These are phyloP conservation scores for Ochropleura leucogaster DNA, from an alignment of 2,888 invertebrate species.

Conservation along the genomic window DNA sequence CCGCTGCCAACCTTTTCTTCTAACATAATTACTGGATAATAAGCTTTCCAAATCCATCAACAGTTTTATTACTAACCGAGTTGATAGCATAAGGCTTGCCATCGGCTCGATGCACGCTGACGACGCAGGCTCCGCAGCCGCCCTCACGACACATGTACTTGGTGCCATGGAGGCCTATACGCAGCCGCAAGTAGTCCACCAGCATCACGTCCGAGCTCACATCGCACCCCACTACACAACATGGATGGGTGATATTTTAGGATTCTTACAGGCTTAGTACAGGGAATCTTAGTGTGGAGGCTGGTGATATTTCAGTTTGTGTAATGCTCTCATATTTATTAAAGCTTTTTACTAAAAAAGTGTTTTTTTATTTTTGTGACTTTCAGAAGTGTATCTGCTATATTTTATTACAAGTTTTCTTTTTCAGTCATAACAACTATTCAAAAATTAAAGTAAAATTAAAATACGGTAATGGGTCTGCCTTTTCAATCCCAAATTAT, in stretches of 20 bases:
- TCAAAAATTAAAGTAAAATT: too few relatives aligned
- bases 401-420: neutral
- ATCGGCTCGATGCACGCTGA: conserved; percentile 77
- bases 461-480: neutral
- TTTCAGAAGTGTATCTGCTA: too few relatives aligned
- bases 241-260: neutral
- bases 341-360: too few relatives aligned
- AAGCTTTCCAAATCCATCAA: neutral
- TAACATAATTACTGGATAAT: too few relatives aligned
- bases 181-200: conserved; percentile 90
- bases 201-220: conserved; percentile 76
- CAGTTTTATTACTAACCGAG: conserved; percentile 84
- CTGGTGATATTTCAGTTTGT: too few relatives aligned
- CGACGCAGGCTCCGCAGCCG: conserved; percentile 92
- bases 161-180: conserved; percentile 38
- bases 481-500: neutral
- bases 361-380: too few relatives aligned
- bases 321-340: too few relatives aligned
- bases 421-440: neutral
- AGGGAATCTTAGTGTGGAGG: too few relatives aligned
- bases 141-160: conserved; percentile 81
- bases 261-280: neutral
- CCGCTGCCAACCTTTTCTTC: neutral
- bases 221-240: conserved; percentile 46
- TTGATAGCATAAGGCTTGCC: conserved; percentile 88